phyloP scores from a whole-genome alignment of 2,113 vertebrate species.

The Vulpes ferrilata region DNA sequence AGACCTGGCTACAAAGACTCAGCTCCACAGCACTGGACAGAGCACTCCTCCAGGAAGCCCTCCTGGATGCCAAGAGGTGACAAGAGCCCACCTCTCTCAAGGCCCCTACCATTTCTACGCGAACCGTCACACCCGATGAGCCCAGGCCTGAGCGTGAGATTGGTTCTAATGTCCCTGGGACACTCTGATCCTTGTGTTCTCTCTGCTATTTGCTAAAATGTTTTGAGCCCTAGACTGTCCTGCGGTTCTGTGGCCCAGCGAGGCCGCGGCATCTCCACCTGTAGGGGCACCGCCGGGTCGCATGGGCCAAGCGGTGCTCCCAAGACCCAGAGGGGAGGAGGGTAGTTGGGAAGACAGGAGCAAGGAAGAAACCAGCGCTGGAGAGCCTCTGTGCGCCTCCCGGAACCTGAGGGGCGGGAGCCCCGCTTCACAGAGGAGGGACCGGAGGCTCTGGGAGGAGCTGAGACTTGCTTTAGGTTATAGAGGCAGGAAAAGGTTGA shows the following conservation, averaged over 20 bases:
- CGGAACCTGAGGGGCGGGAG: no score
- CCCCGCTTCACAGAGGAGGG: neutral
- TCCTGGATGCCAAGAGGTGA: neutral
- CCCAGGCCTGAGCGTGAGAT: neutral
- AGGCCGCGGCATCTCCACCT: neutral
- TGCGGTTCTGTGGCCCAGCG: rapidly evolving
- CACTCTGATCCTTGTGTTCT: neutral
- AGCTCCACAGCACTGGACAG: neutral
- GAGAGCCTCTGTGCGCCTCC: neutral
- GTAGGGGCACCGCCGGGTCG: neutral
- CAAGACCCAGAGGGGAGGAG: neutral
- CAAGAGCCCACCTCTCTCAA: neutral
- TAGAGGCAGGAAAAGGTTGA: neutral
- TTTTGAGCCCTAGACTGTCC: neutral
- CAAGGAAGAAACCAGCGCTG: neutral
- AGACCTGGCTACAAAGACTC: neutral
- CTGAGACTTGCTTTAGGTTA: neutral
- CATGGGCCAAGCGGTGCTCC: neutral
- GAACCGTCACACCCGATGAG: neutral
- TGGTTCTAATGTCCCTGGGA: neutral
- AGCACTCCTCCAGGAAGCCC: neutral
- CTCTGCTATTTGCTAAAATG: neutral
- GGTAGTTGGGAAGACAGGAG: neutral
- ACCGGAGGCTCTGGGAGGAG: neutral
- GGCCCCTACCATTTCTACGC: neutral